Base-by-base conservation (phyloP, 2,888 invertebrate species). In the Tetranychus piercei region DNA sequence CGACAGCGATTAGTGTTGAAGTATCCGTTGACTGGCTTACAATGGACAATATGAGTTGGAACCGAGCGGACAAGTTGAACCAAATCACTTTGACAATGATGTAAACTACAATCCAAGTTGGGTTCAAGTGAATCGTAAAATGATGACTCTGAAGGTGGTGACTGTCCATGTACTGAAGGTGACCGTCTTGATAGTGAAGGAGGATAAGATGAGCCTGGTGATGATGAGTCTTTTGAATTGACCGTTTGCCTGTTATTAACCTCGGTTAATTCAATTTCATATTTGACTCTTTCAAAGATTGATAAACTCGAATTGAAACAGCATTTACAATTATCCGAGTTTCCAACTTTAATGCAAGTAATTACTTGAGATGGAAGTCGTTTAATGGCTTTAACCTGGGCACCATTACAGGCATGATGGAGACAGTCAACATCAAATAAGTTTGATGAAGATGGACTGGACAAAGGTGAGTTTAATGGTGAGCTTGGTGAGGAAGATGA, bases 271-370 rank as follows among this genome's bases (percentile, higher is more conserved):
- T 69, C 69, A 22, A 69, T 23, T 69, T 69, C 69, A 69, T 69
- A 69, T 69, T 69, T 69, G 11, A 69, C 20, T 69, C 69, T 7
- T 23, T 69, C 69, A 20, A 23, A 69, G 4, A 23, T 23, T 69
- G 69, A 69, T 69, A 69, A 22, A 23, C 22, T 69, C 4, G 20
- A 11, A 23, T 69, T 69, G 69, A 69, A 69, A 69, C 69, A 69
- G 34, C 69, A 69, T 23, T 69, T 23, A 69, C 69, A 69, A 11
- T 69, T 22, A 23, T 69, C 34, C 5, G 20, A 23, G 9, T 69
- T 69, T 18, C 69, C 69, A 18, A 69, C 20, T 22, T 69, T 69
- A 23, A 69, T 23, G 8, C 69, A 69, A 22, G 22, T 69, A 20
- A 69, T 69, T 6, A 69, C 20, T 20, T 69, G n/a, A 6, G 69